phyloP scores from a whole-genome alignment of 2,888 invertebrate species.

The Drosophila histrio region DNA sequence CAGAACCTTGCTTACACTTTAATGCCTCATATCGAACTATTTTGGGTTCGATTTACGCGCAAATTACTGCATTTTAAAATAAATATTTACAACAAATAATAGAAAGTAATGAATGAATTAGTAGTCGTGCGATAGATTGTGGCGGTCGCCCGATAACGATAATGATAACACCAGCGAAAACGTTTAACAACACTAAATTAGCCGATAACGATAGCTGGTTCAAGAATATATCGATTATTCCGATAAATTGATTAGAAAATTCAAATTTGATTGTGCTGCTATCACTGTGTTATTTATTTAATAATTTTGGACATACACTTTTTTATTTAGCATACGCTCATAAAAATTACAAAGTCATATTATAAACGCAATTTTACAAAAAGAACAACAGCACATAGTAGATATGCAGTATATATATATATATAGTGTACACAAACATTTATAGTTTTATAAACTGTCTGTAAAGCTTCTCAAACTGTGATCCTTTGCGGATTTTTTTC shows the following conservation, averaged over 20 bases:
- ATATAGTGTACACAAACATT: constrained; percentile 19
- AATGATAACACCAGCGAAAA: neutral
- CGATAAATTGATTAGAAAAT: neutral
- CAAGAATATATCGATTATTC: neutral
- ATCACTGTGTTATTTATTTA: constrained; percentile 24
- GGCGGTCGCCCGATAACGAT: constrained; percentile 38
- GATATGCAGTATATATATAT: constrained; percentile 39
- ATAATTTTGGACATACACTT: constrained; percentile 57
- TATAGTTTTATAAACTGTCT: constrained; percentile 18
- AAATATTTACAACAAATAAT: constrained; percentile 76
- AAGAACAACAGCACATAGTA: constrained; percentile 56
- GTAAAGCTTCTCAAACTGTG: constrained; percentile 16
- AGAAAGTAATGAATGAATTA: constrained; percentile 69
- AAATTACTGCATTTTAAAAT: constrained; percentile 38
- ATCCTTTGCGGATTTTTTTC: constrained; percentile 8
- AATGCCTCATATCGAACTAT: constrained; percentile 35
- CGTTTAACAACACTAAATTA: constrained; percentile 22
- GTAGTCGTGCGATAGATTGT: constrained; percentile 23
- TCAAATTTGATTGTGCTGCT: constrained; percentile 20
- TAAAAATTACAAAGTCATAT: constrained; percentile 60
- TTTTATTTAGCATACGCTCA: constrained; percentile 42
- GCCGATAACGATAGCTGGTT: constrained; percentile 13
- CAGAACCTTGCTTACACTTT: constrained; percentile 4
- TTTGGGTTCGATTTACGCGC: constrained; percentile 33
- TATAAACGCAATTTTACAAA: constrained; percentile 65